phyloP scores from a whole-genome alignment of 2,888 invertebrate genomes.

The Callosobruchus maculatus region DNA sequence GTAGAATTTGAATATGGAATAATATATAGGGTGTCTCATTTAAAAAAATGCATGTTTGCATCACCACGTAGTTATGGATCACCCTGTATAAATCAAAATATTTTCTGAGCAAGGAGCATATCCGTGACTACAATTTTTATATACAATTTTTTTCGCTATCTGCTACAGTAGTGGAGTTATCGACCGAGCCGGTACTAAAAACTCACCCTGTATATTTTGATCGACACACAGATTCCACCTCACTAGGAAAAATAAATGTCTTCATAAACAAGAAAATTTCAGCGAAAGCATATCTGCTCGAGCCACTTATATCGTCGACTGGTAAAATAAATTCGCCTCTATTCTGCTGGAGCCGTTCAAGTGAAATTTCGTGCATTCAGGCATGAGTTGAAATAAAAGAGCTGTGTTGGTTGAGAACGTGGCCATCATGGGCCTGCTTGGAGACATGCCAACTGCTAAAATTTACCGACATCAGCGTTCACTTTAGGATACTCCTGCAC shows the following conservation, averaged over 20 bases:
- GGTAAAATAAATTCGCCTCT: neutral
- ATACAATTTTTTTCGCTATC: too few relatives aligned
- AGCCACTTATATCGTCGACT: neutral
- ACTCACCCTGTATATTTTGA: too few relatives aligned
- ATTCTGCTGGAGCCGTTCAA: neutral
- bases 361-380: neutral
- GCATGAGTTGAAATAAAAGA: neutral
- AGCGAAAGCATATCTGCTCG: neutral
- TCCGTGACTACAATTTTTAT: too few relatives aligned
- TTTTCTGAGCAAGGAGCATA: too few relatives aligned
- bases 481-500: neutral
- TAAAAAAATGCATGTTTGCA: too few relatives aligned
- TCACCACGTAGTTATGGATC: too few relatives aligned
- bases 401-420: neutral
- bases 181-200: too few relatives aligned
- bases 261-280: neutral
- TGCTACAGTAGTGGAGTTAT: too few relatives aligned
- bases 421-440: neutral
- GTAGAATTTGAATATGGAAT: too few relatives aligned
- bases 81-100: too few relatives aligned
- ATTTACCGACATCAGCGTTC: neutral
- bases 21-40: too few relatives aligned
- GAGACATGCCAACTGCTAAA: neutral
- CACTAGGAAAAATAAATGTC: neutral
- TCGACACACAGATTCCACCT: neutral